Base-by-base conservation (phyloP, 2,797 vertebrate genomes). In the Serranus cabrilla region DNA sequence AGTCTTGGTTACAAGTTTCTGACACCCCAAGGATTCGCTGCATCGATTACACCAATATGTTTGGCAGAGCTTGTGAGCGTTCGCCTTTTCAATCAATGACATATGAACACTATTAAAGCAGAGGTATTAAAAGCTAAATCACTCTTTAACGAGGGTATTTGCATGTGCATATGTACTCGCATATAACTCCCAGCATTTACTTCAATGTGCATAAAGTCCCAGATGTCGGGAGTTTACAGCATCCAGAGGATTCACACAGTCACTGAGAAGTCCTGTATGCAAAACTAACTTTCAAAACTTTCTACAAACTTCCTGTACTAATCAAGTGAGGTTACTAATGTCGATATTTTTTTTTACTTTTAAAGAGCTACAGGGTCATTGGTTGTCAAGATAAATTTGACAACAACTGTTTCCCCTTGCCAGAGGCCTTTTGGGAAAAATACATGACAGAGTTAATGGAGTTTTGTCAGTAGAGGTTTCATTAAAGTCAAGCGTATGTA, bases 1-100 rank as follows among this genome's bases (percentile, higher is more conserved):
- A 86, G 78, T 89, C 78, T 87, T 76, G 78, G 89, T 88, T 92
- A 86, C 88, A 92, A 90, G 86, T 91, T 91, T 90, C 84, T 80
- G 83, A 87, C 89, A 89, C 90, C 89, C 86, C 58, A 55, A 92
- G 90, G 92, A 93, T 82, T 85, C 71, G 40, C 83, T 71, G 85
- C 83, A 87, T 89, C 80, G 74, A 87, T 92, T 87, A 84, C 65
- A 47, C 49, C 81, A 86, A 76, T 78, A 67, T 83, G 79, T 81
- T 86, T 82, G 79, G 69, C 83, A 74, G 73, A 42, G 78, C 58
- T 79, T 57, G 47, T 68, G 81, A 88, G 70, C 11, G n/a, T 46
- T 51, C 7, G 42, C 46, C 63, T 82, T 83, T 82, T 80, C 81
- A 66, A 81, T 90, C 85, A 85, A 42, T 91, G 84, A 83, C 87